These are phyloP conservation scores for Acleris holmiana DNA, from an alignment of 2,888 invertebrate species.

Conservation along the genomic window DNA sequence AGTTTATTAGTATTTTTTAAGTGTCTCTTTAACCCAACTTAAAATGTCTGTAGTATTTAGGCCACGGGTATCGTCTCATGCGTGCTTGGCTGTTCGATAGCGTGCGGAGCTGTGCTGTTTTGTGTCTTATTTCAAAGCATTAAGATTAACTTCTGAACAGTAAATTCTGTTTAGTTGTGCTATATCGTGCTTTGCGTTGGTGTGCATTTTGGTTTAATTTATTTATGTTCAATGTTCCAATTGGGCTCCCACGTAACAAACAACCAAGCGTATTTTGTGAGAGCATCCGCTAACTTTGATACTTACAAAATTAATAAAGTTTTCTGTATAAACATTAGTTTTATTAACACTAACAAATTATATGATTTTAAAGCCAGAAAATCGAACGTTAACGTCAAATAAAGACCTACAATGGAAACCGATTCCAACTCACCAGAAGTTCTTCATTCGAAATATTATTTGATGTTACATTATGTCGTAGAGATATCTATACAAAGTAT, in stretches of 20 bases:
- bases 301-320: too few species aligned
- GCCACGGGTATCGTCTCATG: constrained; percentile 22
- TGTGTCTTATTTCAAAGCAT: constrained; percentile 18
- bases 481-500: too few species aligned
- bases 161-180: background rate
- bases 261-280: constrained; percentile 31
- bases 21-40: constrained; percentile 16
- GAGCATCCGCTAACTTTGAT: constrained; percentile 20
- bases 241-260: constrained; percentile 28
- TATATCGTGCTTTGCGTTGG: constrained; percentile 12
- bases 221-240: background rate
- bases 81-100: constrained; percentile 35
- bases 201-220: constrained; percentile 4
- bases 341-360: too few species aligned
- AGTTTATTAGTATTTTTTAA: too few species aligned
- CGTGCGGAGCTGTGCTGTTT: constrained; percentile 33
- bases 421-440: too few species aligned
- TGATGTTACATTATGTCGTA: too few species aligned
- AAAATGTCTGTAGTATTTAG: constrained; percentile 7
- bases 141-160: constrained; percentile 1
- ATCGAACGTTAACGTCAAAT: too few species aligned
- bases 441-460: too few species aligned
- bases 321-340: too few species aligned
- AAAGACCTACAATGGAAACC: too few species aligned
- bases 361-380: too few species aligned